These are phyloP conservation scores for Prunella strophiata DNA, from an alignment of 2,797 vertebrate species.

Conservation along the genomic window DNA sequence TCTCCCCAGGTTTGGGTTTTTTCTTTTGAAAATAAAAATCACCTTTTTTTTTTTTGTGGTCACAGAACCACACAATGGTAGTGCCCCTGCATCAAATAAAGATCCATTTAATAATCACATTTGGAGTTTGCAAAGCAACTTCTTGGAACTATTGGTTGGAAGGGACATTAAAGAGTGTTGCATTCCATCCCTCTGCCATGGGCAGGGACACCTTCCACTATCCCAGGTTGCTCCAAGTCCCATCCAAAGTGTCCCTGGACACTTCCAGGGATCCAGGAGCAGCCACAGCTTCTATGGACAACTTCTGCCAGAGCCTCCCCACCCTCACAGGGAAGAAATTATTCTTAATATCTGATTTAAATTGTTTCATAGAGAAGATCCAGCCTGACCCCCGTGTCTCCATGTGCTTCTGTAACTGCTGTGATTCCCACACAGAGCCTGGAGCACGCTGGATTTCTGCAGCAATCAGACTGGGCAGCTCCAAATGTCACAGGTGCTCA, in stretches of 20 bases:
- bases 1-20: neutral
- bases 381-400: neutral
- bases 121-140: neutral
- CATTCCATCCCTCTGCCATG: rapidly evolving
- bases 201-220: neutral
- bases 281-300: neutral
- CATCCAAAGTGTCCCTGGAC: rapidly evolving
- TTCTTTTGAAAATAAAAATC: neutral
- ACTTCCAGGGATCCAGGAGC: neutral
- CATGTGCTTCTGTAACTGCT: neutral
- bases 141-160: neutral
- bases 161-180: neutral
- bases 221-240: rapidly evolving
- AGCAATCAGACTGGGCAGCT: neutral
- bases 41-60: neutral
- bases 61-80: neutral
- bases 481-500: neutral
- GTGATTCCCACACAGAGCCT: neutral
- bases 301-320: rapidly evolving
- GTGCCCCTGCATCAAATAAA: neutral
- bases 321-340: neutral
- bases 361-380: neutral
- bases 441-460: rapidly evolving
- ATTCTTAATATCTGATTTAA: neutral
- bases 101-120: neutral